Conservation (phyloP, 2,888 invertebrate species). For the Lysandra bellargus region DNA sequence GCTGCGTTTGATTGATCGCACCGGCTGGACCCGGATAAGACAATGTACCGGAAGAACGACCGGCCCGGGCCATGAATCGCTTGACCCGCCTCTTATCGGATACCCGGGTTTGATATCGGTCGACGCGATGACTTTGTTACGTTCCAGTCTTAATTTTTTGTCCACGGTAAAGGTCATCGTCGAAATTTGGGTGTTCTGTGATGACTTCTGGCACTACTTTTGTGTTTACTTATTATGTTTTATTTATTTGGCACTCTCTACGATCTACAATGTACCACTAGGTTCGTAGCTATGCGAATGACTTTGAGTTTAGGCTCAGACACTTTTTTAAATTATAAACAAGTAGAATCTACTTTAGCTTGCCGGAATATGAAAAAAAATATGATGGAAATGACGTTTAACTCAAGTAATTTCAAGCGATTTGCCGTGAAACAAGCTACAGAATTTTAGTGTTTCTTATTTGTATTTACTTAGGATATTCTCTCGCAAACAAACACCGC, state of each 20-base stretch:
- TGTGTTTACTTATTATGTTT: too few relatives aligned
- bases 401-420: too few relatives aligned
- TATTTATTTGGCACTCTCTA: too few relatives aligned
- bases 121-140: conserved; percentile 1
- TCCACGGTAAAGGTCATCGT: neutral
- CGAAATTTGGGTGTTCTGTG: neutral
- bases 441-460: neutral
- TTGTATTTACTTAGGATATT: neutral
- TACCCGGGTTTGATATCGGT: conserved; percentile 21
- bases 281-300: too few relatives aligned
- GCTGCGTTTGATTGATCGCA: conserved; percentile 53
- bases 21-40: conserved; percentile 58
- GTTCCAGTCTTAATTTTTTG: neutral
- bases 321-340: too few relatives aligned
- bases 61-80: conserved; percentile 38
- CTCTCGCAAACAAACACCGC: neutral
- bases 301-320: too few relatives aligned
- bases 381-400: too few relatives aligned
- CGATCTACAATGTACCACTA: too few relatives aligned
- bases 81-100: conserved; percentile 25
- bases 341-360: too few relatives aligned
- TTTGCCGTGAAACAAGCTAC: too few relatives aligned
- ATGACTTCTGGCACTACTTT: too few relatives aligned
- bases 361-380: too few relatives aligned
- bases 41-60: conserved; percentile 67